These are phyloP conservation scores for Xenopus tropicalis DNA, from an alignment of 2,113 vertebrate genomes.

Conservation along the genomic window UCB_Xtro_10.0 CM004446.2:132000501-132001000, in stretches of 20 bases:
- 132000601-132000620: slow-evolving; percentile 29
- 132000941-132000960: background rate
- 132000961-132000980: too few species aligned
- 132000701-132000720: slow-evolving; percentile 21
- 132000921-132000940: background rate
- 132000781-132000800: background rate
- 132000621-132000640: slow-evolving; percentile 43
- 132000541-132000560: background rate
- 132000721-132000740: slow-evolving; percentile 17
- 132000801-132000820: background rate
- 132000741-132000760: background rate
- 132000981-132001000: too few species aligned
- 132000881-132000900: too few species aligned
- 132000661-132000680: background rate
- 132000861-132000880: background rate
- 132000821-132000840: background rate
- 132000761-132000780: slow-evolving; percentile 5
- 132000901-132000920: background rate
- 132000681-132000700: slow-evolving; percentile 10
- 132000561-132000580: background rate
- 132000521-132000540: background rate
- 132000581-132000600: slow-evolving; percentile 5
- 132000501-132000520: slow-evolving; percentile 1
- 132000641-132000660: slow-evolving; percentile 15
- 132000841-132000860: too few species aligned